These are phyloP conservation scores for Edolisoma coerulescens DNA, from an alignment of 2,113 vertebrate genomes.

Conservation along the genomic window DNA sequence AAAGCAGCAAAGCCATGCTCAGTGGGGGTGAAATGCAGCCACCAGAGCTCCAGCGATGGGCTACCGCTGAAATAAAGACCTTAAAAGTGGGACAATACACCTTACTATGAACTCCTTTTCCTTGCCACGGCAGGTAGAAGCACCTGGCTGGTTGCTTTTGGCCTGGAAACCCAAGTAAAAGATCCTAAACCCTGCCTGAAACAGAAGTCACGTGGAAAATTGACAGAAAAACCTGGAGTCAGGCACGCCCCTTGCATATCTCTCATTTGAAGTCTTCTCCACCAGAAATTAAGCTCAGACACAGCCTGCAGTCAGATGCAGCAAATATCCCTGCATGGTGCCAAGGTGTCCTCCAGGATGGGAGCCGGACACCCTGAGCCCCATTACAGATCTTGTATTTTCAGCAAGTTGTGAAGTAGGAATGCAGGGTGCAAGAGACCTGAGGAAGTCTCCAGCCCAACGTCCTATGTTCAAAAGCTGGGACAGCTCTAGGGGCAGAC, in stretches of 20 bases:
- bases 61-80: background rate
- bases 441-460: background rate
- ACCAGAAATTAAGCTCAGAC: background rate
- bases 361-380: background rate
- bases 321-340: rapidly evolving
- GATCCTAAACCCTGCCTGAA: background rate
- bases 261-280: background rate
- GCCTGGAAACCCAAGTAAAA: background rate
- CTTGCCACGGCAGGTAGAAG: background rate
- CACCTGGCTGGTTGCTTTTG: background rate
- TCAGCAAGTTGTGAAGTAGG: background rate
- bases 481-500: background rate
- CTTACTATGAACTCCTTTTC: background rate
- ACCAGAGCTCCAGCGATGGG: background rate
- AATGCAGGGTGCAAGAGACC: background rate
- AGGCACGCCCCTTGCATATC: background rate
- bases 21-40: background rate
- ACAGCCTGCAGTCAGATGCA: background rate
- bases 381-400: background rate
- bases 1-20: background rate
- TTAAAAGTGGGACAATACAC: background rate
- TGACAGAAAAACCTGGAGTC: background rate
- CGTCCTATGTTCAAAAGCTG: background rate
- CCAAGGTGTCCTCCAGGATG: background rate
- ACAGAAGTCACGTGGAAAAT: background rate